A percentile compares a stretch with the other conserved stretches of the same genome.
Evolutionary conservation across 35 echinoderm and acorn worm species (phyloP).

Genomic region (Strongylocentrotus purpuratus): DNA sequence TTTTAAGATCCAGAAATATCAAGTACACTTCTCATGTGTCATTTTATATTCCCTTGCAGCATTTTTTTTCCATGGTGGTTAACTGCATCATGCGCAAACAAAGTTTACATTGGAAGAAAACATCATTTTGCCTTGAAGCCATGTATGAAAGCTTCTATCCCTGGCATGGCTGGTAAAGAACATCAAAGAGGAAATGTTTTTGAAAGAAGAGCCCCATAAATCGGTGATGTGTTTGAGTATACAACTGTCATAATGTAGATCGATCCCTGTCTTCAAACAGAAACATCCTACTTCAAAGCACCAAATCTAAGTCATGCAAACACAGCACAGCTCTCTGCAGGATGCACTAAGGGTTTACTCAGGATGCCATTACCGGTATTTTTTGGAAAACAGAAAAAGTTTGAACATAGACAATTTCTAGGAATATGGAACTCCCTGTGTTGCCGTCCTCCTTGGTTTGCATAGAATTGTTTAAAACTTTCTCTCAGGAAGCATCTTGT

Average conservation of each 20-base stretch:
- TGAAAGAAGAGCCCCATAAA: background rate
- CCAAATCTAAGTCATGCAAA: background rate
- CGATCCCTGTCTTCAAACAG: constrained; percentile 1
- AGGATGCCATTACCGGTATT: background rate
- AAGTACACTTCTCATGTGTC: too few relatives aligned
- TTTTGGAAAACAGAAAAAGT: background rate
- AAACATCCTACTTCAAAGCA: background rate
- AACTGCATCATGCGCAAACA: background rate
- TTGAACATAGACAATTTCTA: background rate
- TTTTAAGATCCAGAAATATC: too few relatives aligned
- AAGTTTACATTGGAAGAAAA: background rate
- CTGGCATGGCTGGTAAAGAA: background rate
- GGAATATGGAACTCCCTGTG: background rate
- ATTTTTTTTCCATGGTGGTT: too few relatives aligned
- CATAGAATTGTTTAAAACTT: background rate
- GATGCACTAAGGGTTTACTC: background rate
- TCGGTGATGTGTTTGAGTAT: background rate
- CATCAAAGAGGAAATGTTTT: background rate
- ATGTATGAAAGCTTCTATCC: background rate
- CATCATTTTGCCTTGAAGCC: background rate
- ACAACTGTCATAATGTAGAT: constrained; percentile 18
- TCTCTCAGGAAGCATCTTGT: background rate
- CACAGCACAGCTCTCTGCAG: background rate
- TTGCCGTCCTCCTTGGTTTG: background rate
- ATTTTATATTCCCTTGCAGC: too few relatives aligned